A percentile compares a stretch with the other conserved stretches of the same genome.
Evolutionary conservation across 2,888 invertebrate genomes (phyloP).

Genomic region (Sarcophaga subvicina): DNA sequence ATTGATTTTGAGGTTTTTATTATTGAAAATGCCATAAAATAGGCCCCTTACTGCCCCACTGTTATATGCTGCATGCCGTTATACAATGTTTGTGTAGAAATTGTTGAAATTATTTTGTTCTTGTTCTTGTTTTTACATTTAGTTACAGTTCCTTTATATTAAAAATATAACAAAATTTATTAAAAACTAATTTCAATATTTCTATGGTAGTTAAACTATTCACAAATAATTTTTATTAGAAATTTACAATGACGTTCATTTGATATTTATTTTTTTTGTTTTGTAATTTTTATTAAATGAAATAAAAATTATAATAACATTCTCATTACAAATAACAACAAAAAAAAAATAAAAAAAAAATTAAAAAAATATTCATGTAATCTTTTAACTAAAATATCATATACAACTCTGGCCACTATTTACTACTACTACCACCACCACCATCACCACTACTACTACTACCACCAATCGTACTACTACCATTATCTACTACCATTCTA

Average conservation of each 20-base stretch:
- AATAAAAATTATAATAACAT: no score
- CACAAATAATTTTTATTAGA: no score
- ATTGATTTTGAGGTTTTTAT: conserved; percentile 10
- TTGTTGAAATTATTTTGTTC: no score
- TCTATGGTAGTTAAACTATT: no score
- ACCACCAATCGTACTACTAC: conserved; percentile 22
- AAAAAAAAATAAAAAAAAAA: not conserved
- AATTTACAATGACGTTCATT: not conserved
- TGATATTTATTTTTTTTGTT: not conserved
- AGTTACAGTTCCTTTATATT: no score
- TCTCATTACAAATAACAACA: not conserved
- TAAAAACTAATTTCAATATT: no score
- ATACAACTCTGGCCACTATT: conserved; percentile 45
- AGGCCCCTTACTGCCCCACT: no score
- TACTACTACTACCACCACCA: conserved; percentile 37
- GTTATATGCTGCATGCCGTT: no score
- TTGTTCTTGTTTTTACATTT: no score
- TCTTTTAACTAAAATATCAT: conserved; percentile 33
- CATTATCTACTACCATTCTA: conserved; percentile 9
- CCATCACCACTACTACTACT: not conserved
- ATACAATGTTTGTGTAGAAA: not conserved
- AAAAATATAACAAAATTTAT: no score
- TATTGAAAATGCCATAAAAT: no score
- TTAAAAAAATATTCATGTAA: conserved; percentile 1
- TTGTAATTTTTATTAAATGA: no score